Conservation (phyloP, 2,113 vertebrate species). For the Microcebus tavaratra region DNA sequence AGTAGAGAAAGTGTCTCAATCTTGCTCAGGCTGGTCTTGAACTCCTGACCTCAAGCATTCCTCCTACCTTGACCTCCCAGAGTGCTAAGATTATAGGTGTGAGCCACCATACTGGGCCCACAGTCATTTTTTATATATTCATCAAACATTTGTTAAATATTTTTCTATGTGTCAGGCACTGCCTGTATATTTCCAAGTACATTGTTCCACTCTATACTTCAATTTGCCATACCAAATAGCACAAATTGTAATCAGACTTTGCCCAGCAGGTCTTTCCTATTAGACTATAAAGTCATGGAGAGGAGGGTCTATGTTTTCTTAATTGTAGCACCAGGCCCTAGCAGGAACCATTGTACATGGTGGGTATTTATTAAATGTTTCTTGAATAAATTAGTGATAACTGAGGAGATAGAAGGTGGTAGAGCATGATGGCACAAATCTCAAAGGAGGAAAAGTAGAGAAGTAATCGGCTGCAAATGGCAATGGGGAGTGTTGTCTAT, state of each 20-base stretch:
- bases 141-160: background rate
- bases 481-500: background rate
- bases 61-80: no score
- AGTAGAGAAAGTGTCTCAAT: no score
- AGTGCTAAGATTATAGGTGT: no score
- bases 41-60: no score
- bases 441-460: background rate
- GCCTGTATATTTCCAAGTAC: background rate
- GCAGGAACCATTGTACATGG: background rate
- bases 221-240: background rate
- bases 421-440: background rate
- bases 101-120: no score
- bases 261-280: background rate
- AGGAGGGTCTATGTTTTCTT: background rate
- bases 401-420: background rate
- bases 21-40: no score
- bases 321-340: background rate
- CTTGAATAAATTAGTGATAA: background rate
- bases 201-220: background rate
- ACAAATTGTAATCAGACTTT: background rate
- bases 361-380: slow-evolving; percentile 3
- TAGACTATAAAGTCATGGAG: background rate
- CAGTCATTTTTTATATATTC: background rate
- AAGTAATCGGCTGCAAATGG: background rate
- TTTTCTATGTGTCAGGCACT: background rate